Percentiles rank a stretch among this genome's conserved stretches.
phyloP scores from a whole-genome alignment of 92 coral and sea anemone species.

The Scolanthus callimorphus region DNA sequence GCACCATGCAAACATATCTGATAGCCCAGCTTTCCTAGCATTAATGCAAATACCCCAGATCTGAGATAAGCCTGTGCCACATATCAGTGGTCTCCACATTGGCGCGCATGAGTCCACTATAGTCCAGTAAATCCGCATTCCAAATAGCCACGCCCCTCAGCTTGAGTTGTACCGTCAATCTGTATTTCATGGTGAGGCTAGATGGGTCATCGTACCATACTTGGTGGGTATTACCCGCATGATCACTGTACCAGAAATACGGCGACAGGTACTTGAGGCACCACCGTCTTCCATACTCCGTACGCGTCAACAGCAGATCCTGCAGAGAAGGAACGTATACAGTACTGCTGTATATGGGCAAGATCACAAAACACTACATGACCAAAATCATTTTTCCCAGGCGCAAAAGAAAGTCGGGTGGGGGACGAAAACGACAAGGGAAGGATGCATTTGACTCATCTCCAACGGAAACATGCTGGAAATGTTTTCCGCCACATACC shows the following conservation, averaged over 20 bases:
- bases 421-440: too few species aligned
- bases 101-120: slow-evolving; percentile 61
- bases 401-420: too few species aligned
- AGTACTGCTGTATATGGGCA: too few species aligned
- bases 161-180: slow-evolving; percentile 31
- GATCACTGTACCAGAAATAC: slow-evolving; percentile 76
- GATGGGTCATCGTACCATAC: slow-evolving; percentile 88
- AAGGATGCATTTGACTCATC: too few species aligned
- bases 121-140: slow-evolving; percentile 93
- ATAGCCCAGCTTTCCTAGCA: too few species aligned
- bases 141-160: slow-evolving; percentile 91
- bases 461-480: too few species aligned
- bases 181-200: slow-evolving; percentile 61
- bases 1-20: too few species aligned
- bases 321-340: too few species aligned
- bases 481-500: too few species aligned
- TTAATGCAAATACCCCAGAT: too few species aligned
- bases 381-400: too few species aligned
- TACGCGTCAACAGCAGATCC: slow-evolving; percentile 67
- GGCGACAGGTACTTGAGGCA: slow-evolving; percentile 51
- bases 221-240: slow-evolving; percentile 66
- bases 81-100: slow-evolving; percentile 48
- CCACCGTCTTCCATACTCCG: slow-evolving; percentile 65
- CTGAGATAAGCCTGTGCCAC: slow-evolving; percentile 67
- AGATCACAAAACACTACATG: too few species aligned